Evolutionary conservation across 2,113 vertebrate genomes (phyloP).

Genomic region (Melanerpes aurifrons): DNA sequence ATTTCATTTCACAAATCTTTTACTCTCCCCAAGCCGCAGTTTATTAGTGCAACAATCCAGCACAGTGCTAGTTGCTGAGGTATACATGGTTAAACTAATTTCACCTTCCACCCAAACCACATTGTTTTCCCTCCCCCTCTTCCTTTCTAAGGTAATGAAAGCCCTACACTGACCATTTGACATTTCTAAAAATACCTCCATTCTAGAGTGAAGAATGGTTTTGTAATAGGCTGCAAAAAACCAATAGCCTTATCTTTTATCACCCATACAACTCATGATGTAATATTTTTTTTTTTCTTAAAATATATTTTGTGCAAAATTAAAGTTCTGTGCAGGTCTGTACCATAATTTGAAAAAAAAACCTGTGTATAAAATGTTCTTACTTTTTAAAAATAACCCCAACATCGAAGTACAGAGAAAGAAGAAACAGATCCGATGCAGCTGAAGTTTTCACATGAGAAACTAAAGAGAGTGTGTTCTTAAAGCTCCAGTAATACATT

Average conservation of each 20-base stretch:
- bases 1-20: slow-evolving; percentile 45
- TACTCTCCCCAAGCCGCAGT: slow-evolving; percentile 26
- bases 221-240: slow-evolving; percentile 53
- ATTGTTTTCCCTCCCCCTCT: not conserved
- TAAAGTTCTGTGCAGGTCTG: slow-evolving; percentile 77
- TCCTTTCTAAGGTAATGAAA: slow-evolving; percentile 9
- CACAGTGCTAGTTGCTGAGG: slow-evolving; percentile 70
- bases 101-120: slow-evolving; percentile 28
- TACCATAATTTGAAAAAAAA: slow-evolving; percentile 77
- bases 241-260: slow-evolving; percentile 65
- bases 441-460: slow-evolving; percentile 76
- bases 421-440: slow-evolving; percentile 73
- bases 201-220: slow-evolving; percentile 60
- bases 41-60: slow-evolving; percentile 66
- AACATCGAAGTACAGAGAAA: slow-evolving; percentile 76
- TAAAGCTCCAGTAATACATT: slow-evolving; percentile 88
- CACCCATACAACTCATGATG: slow-evolving; percentile 71
- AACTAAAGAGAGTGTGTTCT: slow-evolving; percentile 78
- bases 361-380: slow-evolving; percentile 76
- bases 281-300: slow-evolving; percentile 71
- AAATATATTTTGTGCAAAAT: slow-evolving; percentile 85
- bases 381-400: slow-evolving; percentile 78
- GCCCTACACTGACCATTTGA: slow-evolving; percentile 38
- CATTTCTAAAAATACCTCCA: slow-evolving; percentile 66
- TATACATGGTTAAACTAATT: slow-evolving; percentile 61